phyloP scores from a whole-genome alignment of 2,888 invertebrate species.

The Metallyticus violacea region DNA sequence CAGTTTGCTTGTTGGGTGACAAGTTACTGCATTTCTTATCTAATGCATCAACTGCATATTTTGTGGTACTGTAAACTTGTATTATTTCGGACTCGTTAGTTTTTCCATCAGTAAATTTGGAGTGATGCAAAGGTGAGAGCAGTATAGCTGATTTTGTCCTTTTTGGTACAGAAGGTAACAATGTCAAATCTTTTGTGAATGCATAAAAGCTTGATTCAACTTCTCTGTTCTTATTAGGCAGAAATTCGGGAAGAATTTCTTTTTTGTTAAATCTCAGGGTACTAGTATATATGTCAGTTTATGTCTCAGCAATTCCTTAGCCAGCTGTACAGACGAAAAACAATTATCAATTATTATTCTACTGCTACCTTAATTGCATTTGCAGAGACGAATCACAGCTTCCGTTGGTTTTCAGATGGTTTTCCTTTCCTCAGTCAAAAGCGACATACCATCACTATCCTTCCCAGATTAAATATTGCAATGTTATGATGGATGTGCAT shows the following conservation, averaged over 20 bases:
- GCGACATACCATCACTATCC: background rate
- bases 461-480: too few relatives aligned
- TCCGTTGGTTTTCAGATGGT: background rate
- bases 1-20: slow-evolving; percentile 33
- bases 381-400: background rate
- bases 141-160: too few relatives aligned
- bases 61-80: slow-evolving; percentile 37
- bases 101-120: slow-evolving; percentile 5
- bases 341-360: slow-evolving; percentile 22
- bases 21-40: slow-evolving; percentile 38
- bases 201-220: slow-evolving; percentile 33
- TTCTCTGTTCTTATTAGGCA: slow-evolving; percentile 32
- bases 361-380: background rate
- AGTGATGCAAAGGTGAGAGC: slow-evolving; percentile 27
- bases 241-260: slow-evolving; percentile 38
- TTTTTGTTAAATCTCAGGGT: slow-evolving; percentile 11
- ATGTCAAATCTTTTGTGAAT: slow-evolving; percentile 33
- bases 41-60: slow-evolving; percentile 36
- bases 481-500: too few relatives aligned
- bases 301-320: background rate
- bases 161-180: background rate
- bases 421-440: background rate
- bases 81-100: slow-evolving; percentile 37
- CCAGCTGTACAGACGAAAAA: slow-evolving; percentile 16
- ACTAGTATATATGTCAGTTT: too few relatives aligned